Conservation (phyloP, 2,113 vertebrate genomes). For the Trichechus manatus region DNA sequence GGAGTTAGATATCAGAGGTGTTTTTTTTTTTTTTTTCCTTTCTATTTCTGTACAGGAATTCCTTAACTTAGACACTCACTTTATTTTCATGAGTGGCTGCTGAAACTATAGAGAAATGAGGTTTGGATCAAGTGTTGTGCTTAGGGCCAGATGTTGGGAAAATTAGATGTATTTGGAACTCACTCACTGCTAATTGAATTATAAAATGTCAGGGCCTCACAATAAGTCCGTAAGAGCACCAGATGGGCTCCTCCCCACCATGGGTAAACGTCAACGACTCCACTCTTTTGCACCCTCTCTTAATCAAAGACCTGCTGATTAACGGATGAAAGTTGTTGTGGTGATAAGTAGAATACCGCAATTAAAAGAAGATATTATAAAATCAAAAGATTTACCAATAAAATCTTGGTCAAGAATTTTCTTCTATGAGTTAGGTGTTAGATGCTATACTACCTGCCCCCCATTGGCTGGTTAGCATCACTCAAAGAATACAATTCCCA, state of each 20-base stretch:
- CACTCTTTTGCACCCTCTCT: neutral
- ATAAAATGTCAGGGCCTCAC: neutral
- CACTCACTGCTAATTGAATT: constrained; percentile 43
- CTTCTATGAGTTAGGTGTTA: neutral
- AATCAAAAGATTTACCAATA: neutral
- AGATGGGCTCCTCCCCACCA: neutral
- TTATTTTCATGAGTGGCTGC: constrained; percentile 26
- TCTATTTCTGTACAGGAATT: neutral
- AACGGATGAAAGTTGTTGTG: neutral
- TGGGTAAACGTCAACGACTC: neutral
- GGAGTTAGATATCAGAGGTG: neutral
- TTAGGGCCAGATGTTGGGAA: neutral
- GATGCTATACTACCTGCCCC: neutral
- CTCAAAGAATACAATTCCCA: neutral
- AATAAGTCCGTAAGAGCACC: neutral
- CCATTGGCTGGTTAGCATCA: neutral
- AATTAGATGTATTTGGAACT: constrained; percentile 7
- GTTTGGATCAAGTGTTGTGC: neutral
- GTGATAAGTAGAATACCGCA: neutral
- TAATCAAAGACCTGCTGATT: neutral
- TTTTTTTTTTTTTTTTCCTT: neutral
- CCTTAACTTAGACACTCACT: neutral
- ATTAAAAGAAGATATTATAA: neutral
- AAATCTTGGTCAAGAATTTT: neutral
- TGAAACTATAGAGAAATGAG: constrained; percentile 40